These are phyloP conservation scores for Alfaro cultratus DNA, from an alignment of 2,797 vertebrate species.

Conservation along the genomic window DNA sequence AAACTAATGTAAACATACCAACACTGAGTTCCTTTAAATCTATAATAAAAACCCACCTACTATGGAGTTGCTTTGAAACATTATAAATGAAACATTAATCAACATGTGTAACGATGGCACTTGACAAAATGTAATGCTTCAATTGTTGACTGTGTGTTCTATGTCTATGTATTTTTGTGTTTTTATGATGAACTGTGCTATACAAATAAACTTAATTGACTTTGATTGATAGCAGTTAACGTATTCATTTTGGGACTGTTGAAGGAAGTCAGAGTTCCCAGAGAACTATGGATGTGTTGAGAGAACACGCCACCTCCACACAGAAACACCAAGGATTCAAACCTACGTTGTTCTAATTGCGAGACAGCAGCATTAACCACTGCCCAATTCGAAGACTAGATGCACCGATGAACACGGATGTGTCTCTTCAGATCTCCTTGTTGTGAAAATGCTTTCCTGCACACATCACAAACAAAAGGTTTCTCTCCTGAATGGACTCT, in stretches of 20 bases:
- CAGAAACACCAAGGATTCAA: neutral
- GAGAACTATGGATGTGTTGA: neutral
- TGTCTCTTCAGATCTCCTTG: conserved; percentile 8
- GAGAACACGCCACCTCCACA: neutral
- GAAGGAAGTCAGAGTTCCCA: neutral
- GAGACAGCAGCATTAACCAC: neutral
- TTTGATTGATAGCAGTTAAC: neutral
- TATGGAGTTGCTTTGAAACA: no score
- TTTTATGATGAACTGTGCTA: no score
- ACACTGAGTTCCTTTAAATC: no score
- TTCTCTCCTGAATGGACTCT: conserved; percentile 21
- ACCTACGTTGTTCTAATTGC: neutral
- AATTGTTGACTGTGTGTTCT: no score
- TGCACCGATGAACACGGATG: conserved; percentile 5
- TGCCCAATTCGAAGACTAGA: neutral
- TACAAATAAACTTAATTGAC: no score
- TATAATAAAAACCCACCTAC: no score
- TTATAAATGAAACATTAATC: no score
- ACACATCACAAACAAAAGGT: conserved; percentile 10
- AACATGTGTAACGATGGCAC: no score
- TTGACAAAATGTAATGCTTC: no score
- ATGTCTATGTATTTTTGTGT: no score
- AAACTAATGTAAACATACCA: neutral
- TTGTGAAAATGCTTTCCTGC: conserved; percentile 17
- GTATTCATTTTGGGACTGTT: neutral